Percentiles rank a stretch among this genome's conserved stretches.
phyloP scores from a whole-genome alignment of 2,888 invertebrate species.

The Hirtodrosophila trivittata region DNA sequence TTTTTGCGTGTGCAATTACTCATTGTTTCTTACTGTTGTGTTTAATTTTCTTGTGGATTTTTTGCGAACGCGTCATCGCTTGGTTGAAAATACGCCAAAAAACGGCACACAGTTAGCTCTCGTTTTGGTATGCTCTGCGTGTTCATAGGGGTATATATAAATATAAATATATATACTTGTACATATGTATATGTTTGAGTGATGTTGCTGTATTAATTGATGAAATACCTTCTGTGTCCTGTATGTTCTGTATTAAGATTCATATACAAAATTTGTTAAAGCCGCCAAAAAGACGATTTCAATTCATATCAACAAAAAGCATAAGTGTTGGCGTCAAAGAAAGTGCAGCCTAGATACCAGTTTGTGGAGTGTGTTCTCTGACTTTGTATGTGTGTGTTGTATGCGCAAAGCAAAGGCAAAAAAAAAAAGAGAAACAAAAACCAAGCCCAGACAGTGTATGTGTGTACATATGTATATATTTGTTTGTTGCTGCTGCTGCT shows the following conservation, averaged over 20 bases:
- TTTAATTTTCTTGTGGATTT: constrained; percentile 6
- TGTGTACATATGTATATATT: constrained; percentile 24
- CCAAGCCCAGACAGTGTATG: constrained; percentile 30
- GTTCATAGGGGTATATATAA: constrained; percentile 6
- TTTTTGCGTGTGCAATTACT: constrained; percentile 22
- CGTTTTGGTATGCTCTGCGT: constrained; percentile 32
- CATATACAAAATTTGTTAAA: constrained; percentile 56
- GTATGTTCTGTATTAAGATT: constrained; percentile 17
- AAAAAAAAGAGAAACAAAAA: constrained; percentile 46
- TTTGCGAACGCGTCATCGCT: constrained; percentile 54
- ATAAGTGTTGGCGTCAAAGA: constrained; percentile 48
- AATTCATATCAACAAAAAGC: constrained; percentile 19
- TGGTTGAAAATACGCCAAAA: constrained; percentile 40
- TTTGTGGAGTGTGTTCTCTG: constrained; percentile 5
- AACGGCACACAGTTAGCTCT: constrained; percentile 43
- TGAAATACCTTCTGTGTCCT: constrained; percentile 36
- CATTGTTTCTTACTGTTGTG: constrained; percentile 12
- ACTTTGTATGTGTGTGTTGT: constrained; percentile 17
- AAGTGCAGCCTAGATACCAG: constrained; percentile 56
- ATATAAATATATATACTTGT: too few relatives aligned
- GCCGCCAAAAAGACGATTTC: constrained; percentile 62
- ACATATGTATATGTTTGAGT: constrained; percentile 11
- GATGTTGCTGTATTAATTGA: constrained; percentile 40
- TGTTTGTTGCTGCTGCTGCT: constrained; percentile 36
- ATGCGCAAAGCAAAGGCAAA: constrained; percentile 46